Percentiles rank a stretch among this genome's conserved stretches.
Conservation (phyloP, 2,888 invertebrate genomes). For the Thysanoteuthis rhombus region DNA sequence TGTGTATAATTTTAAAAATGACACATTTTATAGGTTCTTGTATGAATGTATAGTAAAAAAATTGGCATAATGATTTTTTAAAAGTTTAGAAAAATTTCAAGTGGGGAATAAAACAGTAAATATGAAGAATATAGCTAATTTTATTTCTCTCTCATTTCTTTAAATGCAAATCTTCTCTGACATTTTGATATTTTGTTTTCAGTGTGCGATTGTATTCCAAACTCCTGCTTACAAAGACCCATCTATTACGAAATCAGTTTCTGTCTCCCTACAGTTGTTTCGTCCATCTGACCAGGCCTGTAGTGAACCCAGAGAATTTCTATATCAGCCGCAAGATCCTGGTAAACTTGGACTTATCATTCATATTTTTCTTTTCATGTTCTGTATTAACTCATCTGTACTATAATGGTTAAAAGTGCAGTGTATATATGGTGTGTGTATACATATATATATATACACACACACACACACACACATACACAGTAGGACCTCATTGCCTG, state of each 20-base stretch:
- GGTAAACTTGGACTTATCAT: constrained; percentile 42
- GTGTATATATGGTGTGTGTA: too few relatives aligned
- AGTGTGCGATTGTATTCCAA: constrained; percentile 72
- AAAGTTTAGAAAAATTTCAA: too few relatives aligned
- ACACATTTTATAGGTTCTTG: too few relatives aligned
- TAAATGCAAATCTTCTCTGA: background rate
- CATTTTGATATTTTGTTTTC: constrained; percentile 34
- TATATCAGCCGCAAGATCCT: constrained; percentile 71
- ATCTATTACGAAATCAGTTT: constrained; percentile 78
- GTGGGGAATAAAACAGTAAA: too few relatives aligned
- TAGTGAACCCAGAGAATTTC: constrained; percentile 81
- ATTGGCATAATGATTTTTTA: too few relatives aligned
- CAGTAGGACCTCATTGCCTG: too few relatives aligned
- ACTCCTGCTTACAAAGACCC: constrained; percentile 81
- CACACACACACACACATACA: too few relatives aligned
- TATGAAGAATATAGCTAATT: too few relatives aligned
- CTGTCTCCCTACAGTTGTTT: constrained; percentile 83
- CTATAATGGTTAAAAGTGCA: background rate
- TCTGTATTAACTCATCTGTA: background rate
- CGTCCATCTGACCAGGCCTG: constrained; percentile 79
- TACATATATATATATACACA: too few relatives aligned
- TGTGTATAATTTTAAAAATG: too few relatives aligned
- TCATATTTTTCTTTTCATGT: background rate
- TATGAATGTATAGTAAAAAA: too few relatives aligned
- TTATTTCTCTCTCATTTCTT: background rate